Evolutionary conservation across 2,113 vertebrate species (phyloP).

Genomic region (Gambusia affinis): DNA sequence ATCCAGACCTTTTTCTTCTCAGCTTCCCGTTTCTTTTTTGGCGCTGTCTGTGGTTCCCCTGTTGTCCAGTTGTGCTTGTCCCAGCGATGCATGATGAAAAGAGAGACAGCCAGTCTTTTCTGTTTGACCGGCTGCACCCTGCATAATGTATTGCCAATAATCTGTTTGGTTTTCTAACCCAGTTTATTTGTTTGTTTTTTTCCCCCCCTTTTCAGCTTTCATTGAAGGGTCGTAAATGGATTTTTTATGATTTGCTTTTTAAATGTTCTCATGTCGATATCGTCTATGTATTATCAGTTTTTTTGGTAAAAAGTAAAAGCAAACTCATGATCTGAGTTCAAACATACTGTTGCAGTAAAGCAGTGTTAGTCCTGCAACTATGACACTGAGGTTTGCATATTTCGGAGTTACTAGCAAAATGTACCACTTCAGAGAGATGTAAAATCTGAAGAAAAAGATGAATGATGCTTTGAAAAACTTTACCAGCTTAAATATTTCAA

Average conservation of each 20-base stretch:
- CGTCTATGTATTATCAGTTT: not conserved
- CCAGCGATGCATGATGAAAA: constrained; percentile 70
- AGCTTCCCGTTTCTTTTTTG: constrained; percentile 34
- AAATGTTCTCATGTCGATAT: not conserved
- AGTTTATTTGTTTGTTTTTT: constrained; percentile 29
- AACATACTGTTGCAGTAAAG: not conserved
- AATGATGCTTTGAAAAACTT: not conserved
- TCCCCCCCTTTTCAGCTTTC: constrained; percentile 54
- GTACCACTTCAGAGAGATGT: not conserved
- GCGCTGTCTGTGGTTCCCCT: constrained; percentile 41
- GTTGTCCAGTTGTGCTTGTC: constrained; percentile 53
- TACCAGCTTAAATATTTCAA: no score
- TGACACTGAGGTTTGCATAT: not conserved
- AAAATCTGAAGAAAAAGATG: not conserved
- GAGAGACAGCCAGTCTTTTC: constrained; percentile 35
- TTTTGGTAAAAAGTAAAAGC: not conserved
- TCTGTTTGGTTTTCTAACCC: constrained; percentile 27
- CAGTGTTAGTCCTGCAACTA: not conserved
- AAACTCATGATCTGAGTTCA: constrained; percentile 30
- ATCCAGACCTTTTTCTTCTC: constrained; percentile 43
- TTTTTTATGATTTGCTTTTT: constrained; percentile 16
- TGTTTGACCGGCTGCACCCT: constrained; percentile 44
- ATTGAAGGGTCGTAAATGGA: constrained; percentile 28
- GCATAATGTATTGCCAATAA: constrained; percentile 45
- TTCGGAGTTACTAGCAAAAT: no score